phyloP scores from a whole-genome alignment of 2,797 vertebrate species.

The Sylvilagus floridanus region DNA sequence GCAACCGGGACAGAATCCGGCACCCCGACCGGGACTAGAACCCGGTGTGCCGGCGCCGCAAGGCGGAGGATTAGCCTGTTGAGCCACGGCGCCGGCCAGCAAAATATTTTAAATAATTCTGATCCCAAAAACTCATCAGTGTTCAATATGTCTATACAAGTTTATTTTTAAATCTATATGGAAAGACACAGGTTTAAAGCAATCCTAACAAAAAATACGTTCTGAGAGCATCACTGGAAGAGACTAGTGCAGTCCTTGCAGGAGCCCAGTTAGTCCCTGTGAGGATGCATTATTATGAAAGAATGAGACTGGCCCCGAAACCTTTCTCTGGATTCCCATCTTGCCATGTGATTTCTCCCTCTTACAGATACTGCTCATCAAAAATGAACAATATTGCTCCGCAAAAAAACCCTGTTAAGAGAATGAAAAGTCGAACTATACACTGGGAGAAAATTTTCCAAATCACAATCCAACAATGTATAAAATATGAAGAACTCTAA shows the following conservation, averaged over 20 bases:
- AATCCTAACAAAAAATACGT: background rate
- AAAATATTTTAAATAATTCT: background rate
- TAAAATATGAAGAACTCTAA: background rate
- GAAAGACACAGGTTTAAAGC: background rate
- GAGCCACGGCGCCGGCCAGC: no score
- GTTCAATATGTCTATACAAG: background rate
- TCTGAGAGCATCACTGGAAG: background rate
- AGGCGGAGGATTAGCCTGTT: no score
- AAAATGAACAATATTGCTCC: background rate
- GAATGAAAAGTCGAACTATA: background rate
- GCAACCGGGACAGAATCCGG: no score
- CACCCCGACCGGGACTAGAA: no score
- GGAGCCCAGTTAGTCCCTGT: background rate
- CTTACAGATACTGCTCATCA: background rate
- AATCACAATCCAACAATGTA: conserved; percentile 9
- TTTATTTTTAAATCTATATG: background rate
- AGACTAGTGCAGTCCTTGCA: background rate
- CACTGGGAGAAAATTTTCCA: background rate
- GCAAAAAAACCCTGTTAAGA: background rate
- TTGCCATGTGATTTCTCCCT: background rate
- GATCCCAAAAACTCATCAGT: background rate
- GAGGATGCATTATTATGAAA: background rate
- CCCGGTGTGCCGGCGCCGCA: no score
- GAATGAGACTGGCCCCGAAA: background rate
- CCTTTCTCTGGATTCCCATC: background rate